These are phyloP conservation scores for Australoheros facetus DNA, from an alignment of 2,797 vertebrate species.

Conservation along the genomic window DNA sequence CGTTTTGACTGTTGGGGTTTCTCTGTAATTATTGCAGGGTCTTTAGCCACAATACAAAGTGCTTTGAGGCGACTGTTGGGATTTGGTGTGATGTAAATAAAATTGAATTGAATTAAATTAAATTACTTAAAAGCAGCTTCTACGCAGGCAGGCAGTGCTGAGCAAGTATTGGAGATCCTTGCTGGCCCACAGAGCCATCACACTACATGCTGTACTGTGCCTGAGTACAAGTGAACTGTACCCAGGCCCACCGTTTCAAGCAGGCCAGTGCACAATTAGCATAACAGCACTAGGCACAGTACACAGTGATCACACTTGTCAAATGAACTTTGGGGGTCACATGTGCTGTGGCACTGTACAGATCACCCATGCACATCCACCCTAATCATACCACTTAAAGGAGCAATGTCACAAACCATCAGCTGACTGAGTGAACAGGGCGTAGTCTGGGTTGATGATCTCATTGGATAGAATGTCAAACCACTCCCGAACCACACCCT, in stretches of 20 bases:
- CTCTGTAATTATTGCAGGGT: no score
- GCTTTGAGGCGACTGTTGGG: no score
- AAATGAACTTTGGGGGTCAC: neutral
- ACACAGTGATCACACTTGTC: neutral
- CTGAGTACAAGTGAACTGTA: neutral
- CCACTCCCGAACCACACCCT: slow-evolving; percentile 98
- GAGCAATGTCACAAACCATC: slow-evolving; percentile 84
- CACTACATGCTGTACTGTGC: neutral
- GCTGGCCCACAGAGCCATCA: neutral
- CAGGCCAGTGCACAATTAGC: neutral
- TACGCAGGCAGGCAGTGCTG: accelerated
- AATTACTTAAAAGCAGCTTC: neutral
- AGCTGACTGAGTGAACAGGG: slow-evolving; percentile 96
- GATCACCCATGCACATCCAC: neutral
- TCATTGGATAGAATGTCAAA: slow-evolving; percentile 98
- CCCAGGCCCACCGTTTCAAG: neutral
- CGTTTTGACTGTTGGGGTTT: no score
- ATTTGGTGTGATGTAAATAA: no score
- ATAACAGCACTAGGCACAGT: neutral
- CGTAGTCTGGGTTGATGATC: slow-evolving; percentile 98
- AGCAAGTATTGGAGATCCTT: neutral
- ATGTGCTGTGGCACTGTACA: no score
- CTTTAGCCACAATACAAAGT: no score
- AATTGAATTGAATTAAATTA: no score
- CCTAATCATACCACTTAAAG: neutral